A percentile compares a stretch with the other conserved stretches of the same genome.
Evolutionary conservation across 92 coral and sea anemone species (phyloP).

Genomic region (Plumapathes pennacea): DNA sequence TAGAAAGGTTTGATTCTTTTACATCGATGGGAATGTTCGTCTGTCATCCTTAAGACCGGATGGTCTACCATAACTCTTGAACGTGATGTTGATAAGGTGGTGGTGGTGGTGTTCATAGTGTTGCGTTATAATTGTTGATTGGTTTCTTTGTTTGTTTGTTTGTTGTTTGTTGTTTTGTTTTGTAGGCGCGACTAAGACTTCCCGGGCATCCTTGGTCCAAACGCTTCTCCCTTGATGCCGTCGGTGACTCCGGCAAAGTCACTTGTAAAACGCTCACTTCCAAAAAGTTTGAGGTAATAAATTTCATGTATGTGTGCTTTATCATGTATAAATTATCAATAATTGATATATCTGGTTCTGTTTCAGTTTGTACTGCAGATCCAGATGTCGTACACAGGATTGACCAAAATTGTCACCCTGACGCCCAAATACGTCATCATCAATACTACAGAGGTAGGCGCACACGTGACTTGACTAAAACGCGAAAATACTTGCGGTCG

Average conservation of each 20-base stretch:
- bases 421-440: slow-evolving; percentile 93
- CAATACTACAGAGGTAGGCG: slow-evolving; percentile 86
- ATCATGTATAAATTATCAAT: background rate
- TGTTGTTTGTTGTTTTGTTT: background rate
- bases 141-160: background rate
- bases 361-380: slow-evolving; percentile 81
- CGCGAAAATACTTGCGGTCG: too few relatives aligned
- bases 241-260: slow-evolving; percentile 89
- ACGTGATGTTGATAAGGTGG: too few relatives aligned
- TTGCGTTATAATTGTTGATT: too few relatives aligned
- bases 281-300: slow-evolving; percentile 71
- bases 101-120: too few relatives aligned
- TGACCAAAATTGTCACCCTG: slow-evolving; percentile 85
- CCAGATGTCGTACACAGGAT: slow-evolving; percentile 83
- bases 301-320: background rate
- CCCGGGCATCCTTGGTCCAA: slow-evolving; percentile 78
- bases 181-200: slow-evolving; percentile 78
- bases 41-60: too few relatives aligned
- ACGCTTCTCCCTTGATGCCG: slow-evolving; percentile 86
- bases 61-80: too few relatives aligned
- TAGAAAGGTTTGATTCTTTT: slow-evolving; percentile 65
- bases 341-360: too few relatives aligned
- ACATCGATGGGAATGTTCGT: too few relatives aligned
- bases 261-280: slow-evolving; percentile 58
- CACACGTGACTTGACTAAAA: too few relatives aligned